Evolutionary conservation across 2,888 invertebrate species (phyloP).

Genomic region (Cordylochernes scorpioides): DNA sequence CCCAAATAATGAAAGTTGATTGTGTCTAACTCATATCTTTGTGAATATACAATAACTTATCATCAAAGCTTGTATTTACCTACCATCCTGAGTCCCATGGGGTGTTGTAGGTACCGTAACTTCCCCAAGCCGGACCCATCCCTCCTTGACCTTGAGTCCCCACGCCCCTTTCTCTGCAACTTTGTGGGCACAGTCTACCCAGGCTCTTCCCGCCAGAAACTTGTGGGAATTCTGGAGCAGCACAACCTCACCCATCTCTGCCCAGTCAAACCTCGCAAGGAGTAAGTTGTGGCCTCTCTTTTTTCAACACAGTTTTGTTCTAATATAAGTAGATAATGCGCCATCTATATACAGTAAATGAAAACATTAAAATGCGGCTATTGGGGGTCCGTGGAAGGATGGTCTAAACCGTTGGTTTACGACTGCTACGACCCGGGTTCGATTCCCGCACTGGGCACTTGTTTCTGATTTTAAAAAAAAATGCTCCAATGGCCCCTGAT

Average conservation of each 20-base stretch:
- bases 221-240: slow-evolving; percentile 19
- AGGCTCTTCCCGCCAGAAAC: slow-evolving; percentile 23
- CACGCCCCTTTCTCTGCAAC: slow-evolving; percentile 25
- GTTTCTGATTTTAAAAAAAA: too few species aligned
- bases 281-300: slow-evolving; percentile 7
- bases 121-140: slow-evolving; percentile 23
- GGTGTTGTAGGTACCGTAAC: slow-evolving; percentile 17
- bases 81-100: neutral
- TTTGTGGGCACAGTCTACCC: slow-evolving; percentile 27
- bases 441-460: too few species aligned
- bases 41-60: neutral
- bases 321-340: too few species aligned
- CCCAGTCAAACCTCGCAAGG: slow-evolving; percentile 11
- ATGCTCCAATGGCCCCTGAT: too few species aligned
- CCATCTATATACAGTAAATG: too few species aligned
- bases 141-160: slow-evolving; percentile 18
- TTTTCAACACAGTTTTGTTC: neutral
- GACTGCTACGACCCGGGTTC: too few species aligned
- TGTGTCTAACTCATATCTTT: neutral
- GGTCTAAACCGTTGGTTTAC: too few species aligned
- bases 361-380: too few species aligned
- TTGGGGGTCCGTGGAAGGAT: too few species aligned
- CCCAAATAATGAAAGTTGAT: too few species aligned
- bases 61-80: neutral
- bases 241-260: slow-evolving; percentile 13